Percentiles rank a stretch among this genome's conserved stretches.
These are phyloP conservation scores for Tamias sibiricus DNA, from an alignment of 2,113 vertebrate species.

Conservation along the genomic window DNA sequence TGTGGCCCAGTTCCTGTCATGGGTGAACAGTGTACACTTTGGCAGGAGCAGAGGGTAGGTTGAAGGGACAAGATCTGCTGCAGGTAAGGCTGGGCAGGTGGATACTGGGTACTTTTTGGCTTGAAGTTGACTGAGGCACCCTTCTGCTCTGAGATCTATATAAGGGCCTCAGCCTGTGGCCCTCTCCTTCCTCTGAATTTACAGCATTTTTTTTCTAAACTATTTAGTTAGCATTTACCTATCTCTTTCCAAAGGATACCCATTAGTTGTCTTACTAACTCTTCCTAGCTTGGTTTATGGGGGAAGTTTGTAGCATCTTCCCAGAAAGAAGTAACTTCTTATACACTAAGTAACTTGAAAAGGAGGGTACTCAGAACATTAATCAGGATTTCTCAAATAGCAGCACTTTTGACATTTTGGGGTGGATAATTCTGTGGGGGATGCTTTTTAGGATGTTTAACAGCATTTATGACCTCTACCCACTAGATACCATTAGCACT, in stretches of 20 bases:
- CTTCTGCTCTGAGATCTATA: background rate
- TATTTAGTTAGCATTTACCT: background rate
- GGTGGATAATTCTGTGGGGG: background rate
- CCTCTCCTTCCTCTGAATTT: background rate
- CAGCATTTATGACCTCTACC: background rate
- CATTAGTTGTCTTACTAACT: background rate
- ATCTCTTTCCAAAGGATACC: background rate
- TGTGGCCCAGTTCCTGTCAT: background rate
- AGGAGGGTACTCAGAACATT: background rate
- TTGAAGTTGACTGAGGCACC: background rate
- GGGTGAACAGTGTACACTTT: background rate
- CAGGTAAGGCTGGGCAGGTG: background rate
- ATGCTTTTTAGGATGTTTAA: background rate
- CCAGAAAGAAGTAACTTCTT: constrained; percentile 54
- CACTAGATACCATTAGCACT: background rate
- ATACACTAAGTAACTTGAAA: background rate
- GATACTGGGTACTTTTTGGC: background rate
- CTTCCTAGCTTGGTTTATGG: background rate
- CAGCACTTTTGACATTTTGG: background rate
- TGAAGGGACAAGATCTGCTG: constrained; percentile 5
- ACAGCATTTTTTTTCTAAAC: constrained; percentile 1
- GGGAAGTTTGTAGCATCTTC: constrained; percentile 1
- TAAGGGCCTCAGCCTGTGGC: background rate
- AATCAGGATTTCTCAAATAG: background rate
- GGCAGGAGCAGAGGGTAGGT: background rate